Evolutionary conservation across 1,140 invertebrate genomes (phyloP).

Genomic region (Brachionus koreanus): DNA sequence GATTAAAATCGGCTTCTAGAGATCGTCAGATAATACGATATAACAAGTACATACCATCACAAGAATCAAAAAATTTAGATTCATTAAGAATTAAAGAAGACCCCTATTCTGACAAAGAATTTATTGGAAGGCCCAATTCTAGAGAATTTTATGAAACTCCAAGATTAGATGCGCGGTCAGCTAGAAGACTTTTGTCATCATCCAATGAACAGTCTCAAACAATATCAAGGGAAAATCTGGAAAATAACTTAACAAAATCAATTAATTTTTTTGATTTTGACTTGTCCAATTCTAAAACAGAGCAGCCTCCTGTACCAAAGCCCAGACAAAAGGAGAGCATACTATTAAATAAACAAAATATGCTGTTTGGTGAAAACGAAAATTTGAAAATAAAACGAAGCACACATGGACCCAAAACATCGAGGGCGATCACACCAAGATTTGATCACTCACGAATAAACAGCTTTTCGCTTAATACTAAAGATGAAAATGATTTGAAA

Average conservation of each 20-base stretch:
- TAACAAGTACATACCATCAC: slow-evolving; percentile 16
- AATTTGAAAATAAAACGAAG: background rate
- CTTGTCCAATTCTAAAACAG: background rate
- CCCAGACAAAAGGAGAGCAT: background rate
- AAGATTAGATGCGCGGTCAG: background rate
- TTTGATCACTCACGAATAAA: background rate
- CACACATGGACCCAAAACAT: background rate
- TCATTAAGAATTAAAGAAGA: background rate
- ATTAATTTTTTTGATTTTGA: background rate
- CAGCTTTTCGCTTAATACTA: background rate
- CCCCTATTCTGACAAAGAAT: background rate
- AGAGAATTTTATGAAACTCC: slow-evolving; percentile 6
- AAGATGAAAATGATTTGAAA: background rate
- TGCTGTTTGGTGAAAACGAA: background rate
- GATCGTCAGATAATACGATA: slow-evolving; percentile 1
- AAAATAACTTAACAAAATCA: slow-evolving; percentile 17
- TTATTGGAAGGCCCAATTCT: background rate
- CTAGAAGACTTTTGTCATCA: background rate
- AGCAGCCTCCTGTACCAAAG: background rate
- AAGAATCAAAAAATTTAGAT: background rate
- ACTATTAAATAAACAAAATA: background rate
- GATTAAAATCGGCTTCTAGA: background rate
- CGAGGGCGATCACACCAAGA: background rate
- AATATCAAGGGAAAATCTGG: background rate
- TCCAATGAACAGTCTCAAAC: background rate